phyloP scores from a whole-genome alignment of 2,888 invertebrate species.

The Hofmannophila pseudospretella region DNA sequence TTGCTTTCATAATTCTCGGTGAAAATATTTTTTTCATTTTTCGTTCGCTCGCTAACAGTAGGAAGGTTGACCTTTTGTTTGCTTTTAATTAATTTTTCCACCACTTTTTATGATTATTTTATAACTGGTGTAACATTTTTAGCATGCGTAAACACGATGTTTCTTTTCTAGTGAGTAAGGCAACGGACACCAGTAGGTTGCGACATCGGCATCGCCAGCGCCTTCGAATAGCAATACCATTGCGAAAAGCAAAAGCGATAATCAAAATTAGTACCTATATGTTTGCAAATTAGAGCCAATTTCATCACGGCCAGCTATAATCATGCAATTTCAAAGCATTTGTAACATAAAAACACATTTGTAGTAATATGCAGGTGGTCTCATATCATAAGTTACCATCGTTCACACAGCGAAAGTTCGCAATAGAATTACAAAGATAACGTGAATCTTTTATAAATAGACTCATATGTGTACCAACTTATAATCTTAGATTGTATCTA shows the following conservation, averaged over 20 bases:
- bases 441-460: too few relatives aligned
- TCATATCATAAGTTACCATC: too few relatives aligned
- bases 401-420: too few relatives aligned
- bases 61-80: conserved; percentile 16
- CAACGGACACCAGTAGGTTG: background rate
- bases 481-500: too few relatives aligned
- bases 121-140: conserved; percentile 25
- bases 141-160: conserved; percentile 22
- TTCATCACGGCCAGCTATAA: conserved; percentile 6
- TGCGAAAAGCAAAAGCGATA: conserved; percentile 11
- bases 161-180: background rate
- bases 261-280: conserved; percentile 14
- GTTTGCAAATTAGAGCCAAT: conserved; percentile 13
- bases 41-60: conserved; percentile 1
- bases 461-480: too few relatives aligned
- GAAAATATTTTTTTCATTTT: background rate
- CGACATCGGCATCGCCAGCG: background rate
- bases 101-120: conserved; percentile 22
- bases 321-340: conserved; percentile 4
- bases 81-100: conserved; percentile 13
- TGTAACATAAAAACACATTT: background rate
- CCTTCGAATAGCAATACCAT: conserved; percentile 6
- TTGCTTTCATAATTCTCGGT: background rate
- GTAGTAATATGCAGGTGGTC: too few relatives aligned
- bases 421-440: too few relatives aligned